These are phyloP conservation scores for Paguma larvata DNA, from an alignment of 2,797 vertebrate species.

Conservation along the genomic window DNA sequence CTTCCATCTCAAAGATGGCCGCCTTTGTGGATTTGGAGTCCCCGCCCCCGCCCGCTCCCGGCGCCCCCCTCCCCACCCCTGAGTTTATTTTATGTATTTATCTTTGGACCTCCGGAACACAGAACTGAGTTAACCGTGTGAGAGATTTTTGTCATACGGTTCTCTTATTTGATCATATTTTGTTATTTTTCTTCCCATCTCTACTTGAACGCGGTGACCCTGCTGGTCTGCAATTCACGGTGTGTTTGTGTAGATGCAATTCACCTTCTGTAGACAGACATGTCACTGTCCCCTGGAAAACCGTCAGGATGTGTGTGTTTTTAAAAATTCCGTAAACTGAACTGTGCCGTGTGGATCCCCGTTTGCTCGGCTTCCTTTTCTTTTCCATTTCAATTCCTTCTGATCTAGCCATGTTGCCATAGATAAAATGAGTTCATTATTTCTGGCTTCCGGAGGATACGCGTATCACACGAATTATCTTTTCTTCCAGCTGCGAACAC, in stretches of 20 bases:
- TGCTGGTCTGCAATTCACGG: background rate
- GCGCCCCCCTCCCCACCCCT: no score
- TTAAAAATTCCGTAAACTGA: background rate
- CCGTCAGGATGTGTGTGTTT: background rate
- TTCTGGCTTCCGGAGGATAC: background rate
- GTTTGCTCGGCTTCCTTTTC: background rate
- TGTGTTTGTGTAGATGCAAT: background rate
- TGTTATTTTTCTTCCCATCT: background rate
- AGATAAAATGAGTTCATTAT: background rate
- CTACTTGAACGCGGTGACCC: background rate
- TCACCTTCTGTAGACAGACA: no score
- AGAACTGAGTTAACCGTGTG: background rate
- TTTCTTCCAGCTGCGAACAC: background rate
- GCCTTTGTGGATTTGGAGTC: background rate
- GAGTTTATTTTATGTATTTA: background rate
- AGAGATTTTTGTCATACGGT: background rate
- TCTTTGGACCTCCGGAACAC: background rate
- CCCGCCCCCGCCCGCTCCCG: fast-evolving
- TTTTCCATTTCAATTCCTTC: background rate
- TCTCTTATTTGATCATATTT: background rate
- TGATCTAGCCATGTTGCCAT: background rate
- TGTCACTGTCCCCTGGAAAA: background rate
- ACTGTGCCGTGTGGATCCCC: background rate
- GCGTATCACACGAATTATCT: background rate
- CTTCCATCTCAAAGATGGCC: background rate